Evolutionary conservation across 2,797 vertebrate species (phyloP), one percentile per base, ranked within the genome.

Genomic region (Urocyon cinereoargenteus): DNA sequence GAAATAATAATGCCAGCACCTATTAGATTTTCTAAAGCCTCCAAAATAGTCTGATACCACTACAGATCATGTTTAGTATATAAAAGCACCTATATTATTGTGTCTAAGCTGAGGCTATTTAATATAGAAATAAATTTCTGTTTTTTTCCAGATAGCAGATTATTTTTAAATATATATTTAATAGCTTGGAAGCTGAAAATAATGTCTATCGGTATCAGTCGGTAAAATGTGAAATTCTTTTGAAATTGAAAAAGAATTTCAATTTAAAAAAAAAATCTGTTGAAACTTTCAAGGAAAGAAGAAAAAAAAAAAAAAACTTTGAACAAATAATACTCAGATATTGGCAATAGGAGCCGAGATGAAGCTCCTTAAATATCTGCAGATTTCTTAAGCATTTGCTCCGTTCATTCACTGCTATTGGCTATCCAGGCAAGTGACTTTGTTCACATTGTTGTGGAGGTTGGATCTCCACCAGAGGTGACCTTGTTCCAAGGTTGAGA

Each of bases 401-500:
- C 12, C 24, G 19, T 9, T 26, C 34, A 0, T 85, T 64, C 18
- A 26, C 61, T 82, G 13, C 18, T 83, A 28, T 22, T 62, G 16
- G 34, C 53, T 83, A 12, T 18, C n/a, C 2, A 34, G 10, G 70
- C 22, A 45, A 34, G 36, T 5, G 8, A 55, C 31, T 86, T 70
- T 77, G 24, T 19, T 66, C 22, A 31, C 28, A 24, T 70, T n/a
- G 22, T 82, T 13, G 61, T 79, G 22, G 73, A 94, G 31, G 26
- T 22, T 55, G 55, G 66, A n/a, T 34, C 59, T 81, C 28, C 18
- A 45, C 3, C 26, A 22, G 10, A 64, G 22, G 55, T 51, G 36
- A 95, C 94, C 86, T 96, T 92, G 66, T 79, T 45, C 31, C 92
- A 95, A 86, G 62, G 72, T 86, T 88, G 90, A 34, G 83, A 49